phyloP scores from a whole-genome alignment of 1,140 invertebrate genomes.

The Maniola jurtina region DNA sequence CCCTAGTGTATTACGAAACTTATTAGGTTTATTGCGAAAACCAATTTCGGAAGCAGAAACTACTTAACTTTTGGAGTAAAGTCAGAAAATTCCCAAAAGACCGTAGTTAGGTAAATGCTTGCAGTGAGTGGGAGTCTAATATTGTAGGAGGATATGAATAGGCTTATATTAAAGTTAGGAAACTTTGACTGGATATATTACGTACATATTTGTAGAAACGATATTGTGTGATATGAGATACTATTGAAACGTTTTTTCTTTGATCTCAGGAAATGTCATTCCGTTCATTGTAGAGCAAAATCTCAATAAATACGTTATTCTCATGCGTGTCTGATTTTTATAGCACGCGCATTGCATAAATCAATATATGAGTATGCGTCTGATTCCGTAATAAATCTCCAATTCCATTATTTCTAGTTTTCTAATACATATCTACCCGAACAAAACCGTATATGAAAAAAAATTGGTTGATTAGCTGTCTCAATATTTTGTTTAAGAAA shows the following conservation, averaged over 20 bases:
- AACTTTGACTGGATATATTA: not conserved
- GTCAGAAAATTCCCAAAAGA: conserved; percentile 1
- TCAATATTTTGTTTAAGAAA: no score
- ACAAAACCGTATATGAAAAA: no score
- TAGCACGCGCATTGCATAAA: not conserved
- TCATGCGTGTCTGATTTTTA: not conserved
- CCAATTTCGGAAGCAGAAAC: not conserved
- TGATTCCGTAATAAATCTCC: not conserved
- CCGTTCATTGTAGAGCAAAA: not conserved
- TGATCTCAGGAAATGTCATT: conserved; percentile 1
- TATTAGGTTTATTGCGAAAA: not conserved
- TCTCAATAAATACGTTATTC: not conserved
- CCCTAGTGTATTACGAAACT: conserved; percentile 5
- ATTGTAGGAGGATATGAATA: not conserved
- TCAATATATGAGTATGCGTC: not conserved
- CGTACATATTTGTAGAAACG: not conserved
- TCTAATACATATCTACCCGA: no score
- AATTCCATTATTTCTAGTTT: not conserved
- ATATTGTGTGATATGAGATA: not conserved
- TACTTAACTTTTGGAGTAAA: conserved; percentile 4
- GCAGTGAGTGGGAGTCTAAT: not conserved
- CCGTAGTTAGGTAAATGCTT: not conserved
- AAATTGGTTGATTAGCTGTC: no score
- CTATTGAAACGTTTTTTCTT: not conserved
- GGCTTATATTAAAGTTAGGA: not conserved